These are phyloP conservation scores for Synergus umbraculus DNA, from an alignment of 2,888 invertebrate species.

Conservation along the genomic window DNA sequence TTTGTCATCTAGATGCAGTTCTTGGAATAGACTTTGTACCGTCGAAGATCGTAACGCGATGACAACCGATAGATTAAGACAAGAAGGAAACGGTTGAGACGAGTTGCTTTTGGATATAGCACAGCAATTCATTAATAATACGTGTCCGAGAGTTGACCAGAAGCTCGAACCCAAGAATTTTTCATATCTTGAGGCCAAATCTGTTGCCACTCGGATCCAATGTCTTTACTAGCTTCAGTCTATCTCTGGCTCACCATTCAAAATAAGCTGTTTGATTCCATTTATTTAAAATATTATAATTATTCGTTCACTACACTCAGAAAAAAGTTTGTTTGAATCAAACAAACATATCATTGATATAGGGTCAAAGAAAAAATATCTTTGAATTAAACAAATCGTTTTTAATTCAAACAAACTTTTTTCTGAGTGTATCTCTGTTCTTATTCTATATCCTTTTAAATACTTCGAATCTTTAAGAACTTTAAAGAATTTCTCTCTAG, in stretches of 20 bases:
- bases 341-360: no score
- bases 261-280: not conserved
- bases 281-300: not conserved
- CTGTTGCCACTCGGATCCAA: constrained; percentile 53
- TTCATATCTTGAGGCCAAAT: constrained; percentile 56
- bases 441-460: not conserved
- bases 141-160: constrained; percentile 62
- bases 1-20: constrained; percentile 39
- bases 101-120: constrained; percentile 45
- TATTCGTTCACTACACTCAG: no score
- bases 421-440: no score
- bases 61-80: constrained; percentile 54
- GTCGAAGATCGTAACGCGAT: constrained; percentile 47
- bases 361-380: no score
- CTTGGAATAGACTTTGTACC: constrained; percentile 49
- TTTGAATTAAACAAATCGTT: no score
- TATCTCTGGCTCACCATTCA: constrained; percentile 20
- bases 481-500: not conserved
- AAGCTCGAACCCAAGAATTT: constrained; percentile 57
- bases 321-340: no score
- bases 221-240: constrained; percentile 46
- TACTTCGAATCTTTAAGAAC: not conserved
- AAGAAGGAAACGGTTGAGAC: constrained; percentile 31
- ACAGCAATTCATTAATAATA: constrained; percentile 65
- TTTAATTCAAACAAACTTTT: no score